Base-by-base conservation (phyloP, 2,113 vertebrate genomes). In the Synodontis membranacea region DNA sequence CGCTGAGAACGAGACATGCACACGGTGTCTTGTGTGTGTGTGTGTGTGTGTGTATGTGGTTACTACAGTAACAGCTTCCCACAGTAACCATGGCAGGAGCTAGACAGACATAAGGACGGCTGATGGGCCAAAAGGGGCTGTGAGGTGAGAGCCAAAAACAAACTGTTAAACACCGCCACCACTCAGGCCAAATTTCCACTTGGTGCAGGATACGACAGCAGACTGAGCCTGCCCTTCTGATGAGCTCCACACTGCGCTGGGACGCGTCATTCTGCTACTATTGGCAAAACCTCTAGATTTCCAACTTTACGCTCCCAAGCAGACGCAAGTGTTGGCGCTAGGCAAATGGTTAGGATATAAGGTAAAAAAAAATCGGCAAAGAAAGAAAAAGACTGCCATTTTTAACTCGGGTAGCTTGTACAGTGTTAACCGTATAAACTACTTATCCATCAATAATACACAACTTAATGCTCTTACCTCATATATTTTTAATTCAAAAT, bases 31-130 rank as follows among this genome's bases (percentile, higher is more conserved):
- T 68, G 82, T 82, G 74, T 76, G 66, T 5, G 34, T n/a, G n/a
- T 68, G 82, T 82, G 74, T 76, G 66, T 5, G 34, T 68, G 82
- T 82, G 74, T 76, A 58, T 5, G 34, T 60, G n/a, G 80, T 89
- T 86, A 85, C 88, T 80, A 39, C 7, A 39, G 89, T 42, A 88
- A 90, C 88, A n/a, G 70, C 14, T 5, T 76, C 84, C 86, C 82
- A 83, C 80, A 74, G 83, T 80, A 87, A 87, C 52, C 37, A 12
- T 44, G 54, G 46, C 70, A 56, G 0, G n/a, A 75, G 75, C 17
- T 11, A 79, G 86, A 86, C 68, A 68, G 84, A 75, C 72, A 80
- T 21, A 17, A 62, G 80, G 68, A 58, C 74, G 42, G 58, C 75
- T 85, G 82, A 87, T 23, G n/a, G 62, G 75, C 80, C 48, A 86